Evolutionary conservation across 2,797 vertebrate species (phyloP), one percentile per base, ranked within the genome.

Genomic region (Micromesistius poutassou): DNA sequence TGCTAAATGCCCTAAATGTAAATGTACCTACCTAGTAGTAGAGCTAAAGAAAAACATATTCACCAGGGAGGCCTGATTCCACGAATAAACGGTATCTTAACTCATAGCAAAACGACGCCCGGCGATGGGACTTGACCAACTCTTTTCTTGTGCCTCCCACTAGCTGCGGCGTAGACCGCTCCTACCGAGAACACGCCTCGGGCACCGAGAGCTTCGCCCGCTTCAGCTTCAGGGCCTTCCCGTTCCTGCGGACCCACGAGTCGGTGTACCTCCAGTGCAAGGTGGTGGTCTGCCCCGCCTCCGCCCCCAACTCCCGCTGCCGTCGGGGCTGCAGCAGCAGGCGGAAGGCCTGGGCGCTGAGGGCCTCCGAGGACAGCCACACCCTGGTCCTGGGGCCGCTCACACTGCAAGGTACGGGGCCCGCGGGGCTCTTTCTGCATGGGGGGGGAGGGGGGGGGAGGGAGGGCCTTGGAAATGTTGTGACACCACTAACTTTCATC

Each of bases 181-280:
- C 85, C 38, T 95, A 92, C 46, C 0, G 55, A 0, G 71, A 46
- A n/a, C n/a, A n/a, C n/a, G n/a, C n/a, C n/a, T n/a, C n/a, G n/a
- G n/a, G n/a, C n/a, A n/a, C n/a, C n/a, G n/a, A n/a, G n/a, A n/a
- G n/a, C n/a, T n/a, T n/a, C n/a, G n/a, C n/a, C n/a, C n/a, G n/a
- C n/a, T n/a, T 97, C 91, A 84, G 1, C 1, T 95, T 96, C 83
- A 88, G 73, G 7, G 81, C 91, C 71, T 94, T 94, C 75, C 79
- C 92, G 90, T 98, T 99, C 90, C 87, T 97, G 42, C 88, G 88
- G 36, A 91, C 73, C 30, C 81, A 92, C 1, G 74, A 92, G 0
- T 46, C 82, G 0, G 84, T 94, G 74, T 97, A 95, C 78, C 74
- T 97, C 3, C 92, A 84, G 81, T 99, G 97, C 89, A 91, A 91